Conservation (phyloP, 2,797 vertebrate species). For the Trichosurus vulpecula region DNA sequence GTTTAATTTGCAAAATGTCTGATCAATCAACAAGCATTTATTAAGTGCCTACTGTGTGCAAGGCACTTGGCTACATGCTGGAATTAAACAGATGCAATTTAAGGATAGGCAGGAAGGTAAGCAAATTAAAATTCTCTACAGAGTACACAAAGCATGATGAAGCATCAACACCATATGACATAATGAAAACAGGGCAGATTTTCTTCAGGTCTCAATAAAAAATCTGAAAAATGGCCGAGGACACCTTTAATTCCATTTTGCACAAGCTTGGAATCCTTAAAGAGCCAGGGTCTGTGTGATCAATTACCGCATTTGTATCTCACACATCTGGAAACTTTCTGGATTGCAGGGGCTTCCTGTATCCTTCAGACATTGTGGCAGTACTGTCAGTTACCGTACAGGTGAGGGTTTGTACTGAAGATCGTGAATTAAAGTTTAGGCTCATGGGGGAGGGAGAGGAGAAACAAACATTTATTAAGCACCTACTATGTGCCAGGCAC, state of each 20-base stretch:
- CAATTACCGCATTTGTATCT: constrained; percentile 19
- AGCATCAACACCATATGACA: constrained; percentile 21
- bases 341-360: constrained; percentile 45
- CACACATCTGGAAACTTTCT: constrained; percentile 30
- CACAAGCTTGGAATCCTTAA: background rate
- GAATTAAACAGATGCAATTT: background rate
- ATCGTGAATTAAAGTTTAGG: background rate
- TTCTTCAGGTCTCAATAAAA: background rate
- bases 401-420: constrained; percentile 1
- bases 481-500: background rate
- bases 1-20: constrained; percentile 13
- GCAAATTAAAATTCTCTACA: constrained; percentile 48
- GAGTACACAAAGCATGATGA: background rate
- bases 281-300: background rate
- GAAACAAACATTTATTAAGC: background rate
- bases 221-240: background rate
- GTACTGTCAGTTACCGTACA: constrained; percentile 44
- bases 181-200: constrained; percentile 44
- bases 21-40: background rate
- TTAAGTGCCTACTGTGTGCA: background rate
- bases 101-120: constrained; percentile 40
- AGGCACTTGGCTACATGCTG: constrained; percentile 2
- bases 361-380: constrained; percentile 34
- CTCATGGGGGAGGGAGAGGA: background rate
- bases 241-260: constrained; percentile 23